phyloP scores from a whole-genome alignment of 2,113 vertebrate genomes.

The Naja naja region DNA sequence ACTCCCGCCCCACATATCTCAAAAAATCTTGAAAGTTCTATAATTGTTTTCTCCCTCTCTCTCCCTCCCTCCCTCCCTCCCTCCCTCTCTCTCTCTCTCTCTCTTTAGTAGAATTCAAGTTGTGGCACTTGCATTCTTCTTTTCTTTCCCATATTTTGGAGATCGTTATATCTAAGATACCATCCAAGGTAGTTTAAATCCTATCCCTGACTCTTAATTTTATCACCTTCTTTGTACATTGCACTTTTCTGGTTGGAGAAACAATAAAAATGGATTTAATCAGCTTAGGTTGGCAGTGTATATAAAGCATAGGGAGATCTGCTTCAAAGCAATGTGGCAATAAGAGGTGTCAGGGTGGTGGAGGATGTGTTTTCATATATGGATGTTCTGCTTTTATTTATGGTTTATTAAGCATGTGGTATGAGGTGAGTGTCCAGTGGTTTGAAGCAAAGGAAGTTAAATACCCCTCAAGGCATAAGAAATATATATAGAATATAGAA shows the following conservation, averaged over 20 bases:
- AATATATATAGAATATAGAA: not conserved
- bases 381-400: too few species aligned
- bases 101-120: not conserved
- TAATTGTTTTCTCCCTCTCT: slow-evolving; percentile 13
- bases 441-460: not conserved
- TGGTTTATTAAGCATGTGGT: too few species aligned
- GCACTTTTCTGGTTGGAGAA: slow-evolving; percentile 26
- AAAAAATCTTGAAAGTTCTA: slow-evolving; percentile 22
- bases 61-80: not conserved
- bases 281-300: not conserved
- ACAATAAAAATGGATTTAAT: not conserved
- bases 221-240: slow-evolving; percentile 43
- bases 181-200: slow-evolving; percentile 42
- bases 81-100: not conserved
- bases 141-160: not conserved
- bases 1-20: not conserved
- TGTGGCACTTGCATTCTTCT: too few species aligned
- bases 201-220: slow-evolving; percentile 14
- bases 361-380: too few species aligned
- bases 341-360: not conserved
- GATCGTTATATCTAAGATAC: slow-evolving; percentile 35
- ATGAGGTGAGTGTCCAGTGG: too few species aligned
- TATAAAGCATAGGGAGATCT: not conserved
- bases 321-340: not conserved
- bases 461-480: too few species aligned